phyloP scores from a whole-genome alignment of 1,140 invertebrate genomes.

The Polypedilum vanderplanki region DNA sequence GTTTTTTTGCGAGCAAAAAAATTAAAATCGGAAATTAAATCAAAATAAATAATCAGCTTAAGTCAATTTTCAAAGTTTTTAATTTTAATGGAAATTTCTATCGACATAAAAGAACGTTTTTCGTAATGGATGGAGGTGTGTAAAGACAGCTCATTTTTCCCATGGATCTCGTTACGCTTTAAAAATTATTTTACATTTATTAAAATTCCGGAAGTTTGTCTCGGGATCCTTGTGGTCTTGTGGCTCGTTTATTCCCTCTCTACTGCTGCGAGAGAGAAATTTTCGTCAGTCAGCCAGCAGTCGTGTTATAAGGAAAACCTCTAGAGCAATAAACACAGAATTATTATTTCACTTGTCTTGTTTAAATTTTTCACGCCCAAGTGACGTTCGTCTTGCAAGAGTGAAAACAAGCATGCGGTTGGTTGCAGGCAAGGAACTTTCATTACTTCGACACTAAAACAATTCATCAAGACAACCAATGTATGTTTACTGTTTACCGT shows the following conservation, averaged over 20 bases:
- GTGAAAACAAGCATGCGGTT: neutral
- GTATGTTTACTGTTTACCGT: neutral
- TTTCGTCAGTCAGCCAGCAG: neutral
- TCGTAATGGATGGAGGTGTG: neutral
- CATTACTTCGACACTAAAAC: neutral
- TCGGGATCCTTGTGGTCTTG: constrained; percentile 1
- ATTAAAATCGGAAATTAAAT: constrained; percentile 10
- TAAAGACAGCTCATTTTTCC: neutral
- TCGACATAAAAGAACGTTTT: no score
- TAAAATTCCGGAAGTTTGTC: constrained; percentile 6
- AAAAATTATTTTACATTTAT: neutral
- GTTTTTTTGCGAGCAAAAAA: neutral
- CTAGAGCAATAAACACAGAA: constrained; percentile 1
- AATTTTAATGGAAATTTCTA: neutral
- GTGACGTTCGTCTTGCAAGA: neutral
- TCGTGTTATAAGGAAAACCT: neutral
- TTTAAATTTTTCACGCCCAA: constrained; percentile 15
- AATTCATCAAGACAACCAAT: neutral
- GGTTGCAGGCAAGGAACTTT: neutral
- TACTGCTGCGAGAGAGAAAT: neutral
- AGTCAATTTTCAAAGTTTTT: neutral
- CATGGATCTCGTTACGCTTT: neutral
- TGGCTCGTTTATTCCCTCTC: neutral
- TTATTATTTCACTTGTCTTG: neutral
- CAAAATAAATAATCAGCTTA: constrained; percentile 20